These are phyloP conservation scores for Malacoraja senta DNA, from an alignment of 2,797 vertebrate species.

Conservation along the genomic window DNA sequence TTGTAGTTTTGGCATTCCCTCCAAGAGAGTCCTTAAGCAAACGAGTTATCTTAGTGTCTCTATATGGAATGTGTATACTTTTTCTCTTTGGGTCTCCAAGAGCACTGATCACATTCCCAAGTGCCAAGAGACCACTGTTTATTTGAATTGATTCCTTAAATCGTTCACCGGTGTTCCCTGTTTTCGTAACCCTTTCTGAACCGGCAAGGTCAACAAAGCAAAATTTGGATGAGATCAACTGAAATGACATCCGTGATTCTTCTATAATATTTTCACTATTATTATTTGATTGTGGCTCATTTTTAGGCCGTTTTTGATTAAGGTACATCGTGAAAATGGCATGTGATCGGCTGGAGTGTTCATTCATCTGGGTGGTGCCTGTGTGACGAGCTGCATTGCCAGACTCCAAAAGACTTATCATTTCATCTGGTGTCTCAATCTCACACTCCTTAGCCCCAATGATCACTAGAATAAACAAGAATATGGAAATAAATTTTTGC, in stretches of 20 bases:
- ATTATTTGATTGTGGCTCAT: slow-evolving; percentile 19
- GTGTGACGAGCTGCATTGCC: slow-evolving; percentile 74
- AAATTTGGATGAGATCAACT: slow-evolving; percentile 68
- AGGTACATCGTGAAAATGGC: slow-evolving; percentile 76
- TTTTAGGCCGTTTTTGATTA: slow-evolving; percentile 51
- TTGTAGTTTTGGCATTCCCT: slow-evolving; percentile 78
- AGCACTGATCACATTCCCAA: slow-evolving; percentile 82
- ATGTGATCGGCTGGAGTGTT: slow-evolving; percentile 80
- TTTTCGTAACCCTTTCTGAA: slow-evolving; percentile 76
- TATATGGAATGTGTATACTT: slow-evolving; percentile 71
- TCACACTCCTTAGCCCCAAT: slow-evolving; percentile 72
- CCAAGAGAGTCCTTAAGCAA: slow-evolving; percentile 82
- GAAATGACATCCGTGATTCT: slow-evolving; percentile 46
- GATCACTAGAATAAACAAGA: slow-evolving; percentile 64
- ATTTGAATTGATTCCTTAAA: slow-evolving; percentile 82
- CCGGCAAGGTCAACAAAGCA: slow-evolving; percentile 85
- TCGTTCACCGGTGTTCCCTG: slow-evolving; percentile 68
- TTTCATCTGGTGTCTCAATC: slow-evolving; percentile 69
- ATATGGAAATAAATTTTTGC: slow-evolving; percentile 35
- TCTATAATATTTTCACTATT: slow-evolving; percentile 42
- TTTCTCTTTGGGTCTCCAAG: slow-evolving; percentile 68
- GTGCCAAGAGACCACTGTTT: slow-evolving; percentile 74
- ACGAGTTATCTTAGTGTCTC: slow-evolving; percentile 81
- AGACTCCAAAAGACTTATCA: slow-evolving; percentile 66
- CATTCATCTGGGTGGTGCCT: slow-evolving; percentile 71